These are phyloP conservation scores for Hormiphora californensis DNA, from an alignment of 37 sponge, comb jelly and placozoan genomes.

Conservation along the genomic window DNA sequence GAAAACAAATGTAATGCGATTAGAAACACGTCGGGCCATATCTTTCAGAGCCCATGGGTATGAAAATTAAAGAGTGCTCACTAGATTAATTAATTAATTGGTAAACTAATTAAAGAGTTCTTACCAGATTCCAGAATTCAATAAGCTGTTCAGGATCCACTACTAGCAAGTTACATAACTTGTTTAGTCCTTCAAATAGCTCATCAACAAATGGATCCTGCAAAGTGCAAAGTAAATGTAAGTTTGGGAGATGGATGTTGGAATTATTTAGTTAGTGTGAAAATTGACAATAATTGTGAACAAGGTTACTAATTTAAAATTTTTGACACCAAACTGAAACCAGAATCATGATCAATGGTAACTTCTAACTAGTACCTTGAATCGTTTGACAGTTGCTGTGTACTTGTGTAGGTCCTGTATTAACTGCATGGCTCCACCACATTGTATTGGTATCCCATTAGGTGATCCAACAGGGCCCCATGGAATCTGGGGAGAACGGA, in stretches of 20 bases:
- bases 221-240: background rate
- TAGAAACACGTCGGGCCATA: too few relatives aligned
- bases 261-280: background rate
- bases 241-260: background rate
- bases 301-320: background rate
- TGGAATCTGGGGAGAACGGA: constrained; percentile 39
- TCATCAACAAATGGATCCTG: constrained; percentile 34
- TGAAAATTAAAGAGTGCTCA: too few relatives aligned
- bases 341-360: background rate
- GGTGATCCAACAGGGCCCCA: constrained; percentile 27
- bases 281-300: background rate
- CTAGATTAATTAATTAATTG: too few relatives aligned
- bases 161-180: background rate
- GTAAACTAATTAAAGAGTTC: too few relatives aligned
- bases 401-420: constrained; percentile 16
- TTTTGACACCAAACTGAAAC: background rate
- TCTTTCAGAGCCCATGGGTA: too few relatives aligned
- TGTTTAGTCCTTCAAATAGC: constrained; percentile 3
- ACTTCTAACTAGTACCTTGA: constrained; percentile 35
- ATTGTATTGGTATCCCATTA: constrained; percentile 5
- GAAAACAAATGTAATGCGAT: too few relatives aligned
- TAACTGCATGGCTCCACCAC: background rate
- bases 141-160: constrained; percentile 4
- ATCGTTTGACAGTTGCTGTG: background rate
- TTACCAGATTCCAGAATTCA: constrained; percentile 2